A percentile compares a stretch with the other conserved stretches of the same genome.
Conservation (phyloP, 2,888 invertebrate genomes). For the Thalpophila matura region DNA sequence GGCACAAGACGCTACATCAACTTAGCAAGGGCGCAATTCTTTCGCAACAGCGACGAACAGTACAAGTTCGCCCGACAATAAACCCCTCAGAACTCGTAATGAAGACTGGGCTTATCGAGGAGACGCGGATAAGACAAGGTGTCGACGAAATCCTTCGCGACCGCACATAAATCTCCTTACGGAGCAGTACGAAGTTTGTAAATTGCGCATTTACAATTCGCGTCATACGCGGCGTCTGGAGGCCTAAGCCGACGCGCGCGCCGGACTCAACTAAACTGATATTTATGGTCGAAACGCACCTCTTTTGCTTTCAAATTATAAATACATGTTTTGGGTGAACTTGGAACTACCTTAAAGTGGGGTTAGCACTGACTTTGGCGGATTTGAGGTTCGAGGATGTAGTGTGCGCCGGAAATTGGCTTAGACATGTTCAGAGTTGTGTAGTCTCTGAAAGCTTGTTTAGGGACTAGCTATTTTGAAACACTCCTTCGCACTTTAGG, state of each 20-base stretch:
- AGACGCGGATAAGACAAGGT: constrained; percentile 74
- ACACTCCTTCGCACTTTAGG: neutral
- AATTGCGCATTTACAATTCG: constrained; percentile 86
- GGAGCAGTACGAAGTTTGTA: constrained; percentile 74
- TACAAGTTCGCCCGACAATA: constrained; percentile 48
- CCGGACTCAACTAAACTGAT: constrained; percentile 77
- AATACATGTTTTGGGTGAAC: constrained; percentile 65
- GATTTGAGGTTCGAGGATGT: constrained; percentile 41
- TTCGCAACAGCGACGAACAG: constrained; percentile 11
- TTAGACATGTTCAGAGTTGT: constrained; percentile 22
- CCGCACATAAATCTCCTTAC: constrained; percentile 74
- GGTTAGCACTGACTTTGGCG: constrained; percentile 50
- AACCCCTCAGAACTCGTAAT: constrained; percentile 53
- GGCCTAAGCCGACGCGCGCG: constrained; percentile 67
- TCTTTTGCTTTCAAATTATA: constrained; percentile 64
- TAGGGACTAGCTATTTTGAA: constrained; percentile 8
- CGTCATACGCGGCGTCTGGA: constrained; percentile 73
- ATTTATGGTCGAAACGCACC: constrained; percentile 85
- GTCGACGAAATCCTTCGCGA: constrained; percentile 71
- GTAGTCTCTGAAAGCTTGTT: constrained; percentile 19
- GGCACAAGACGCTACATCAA: neutral
- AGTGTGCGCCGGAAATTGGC: constrained; percentile 41
- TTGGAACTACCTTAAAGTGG: constrained; percentile 61
- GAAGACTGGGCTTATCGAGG: constrained; percentile 58
- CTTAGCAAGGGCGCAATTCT: neutral